A percentile compares a stretch with the other conserved stretches of the same genome.
Conservation (phyloP, 1,140 invertebrate species). For the Anthonomus grandis region DNA sequence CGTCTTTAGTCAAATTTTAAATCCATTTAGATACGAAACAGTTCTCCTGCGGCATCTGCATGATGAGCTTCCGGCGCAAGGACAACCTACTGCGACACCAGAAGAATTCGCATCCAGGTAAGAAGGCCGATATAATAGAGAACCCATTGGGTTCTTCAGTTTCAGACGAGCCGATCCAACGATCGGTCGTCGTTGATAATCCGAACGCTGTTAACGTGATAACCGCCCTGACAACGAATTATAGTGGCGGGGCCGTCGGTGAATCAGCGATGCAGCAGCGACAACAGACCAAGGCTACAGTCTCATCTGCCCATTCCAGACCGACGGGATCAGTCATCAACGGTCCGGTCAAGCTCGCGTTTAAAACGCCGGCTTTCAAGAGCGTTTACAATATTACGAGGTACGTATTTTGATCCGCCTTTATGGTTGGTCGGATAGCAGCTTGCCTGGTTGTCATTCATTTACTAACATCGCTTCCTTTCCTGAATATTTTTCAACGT, state of each 20-base stretch:
- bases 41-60: slow-evolving; percentile 59
- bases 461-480: too few species aligned
- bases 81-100: slow-evolving; percentile 64
- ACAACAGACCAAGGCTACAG: too few species aligned
- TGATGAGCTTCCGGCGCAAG: slow-evolving; percentile 57
- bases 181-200: slow-evolving; percentile 36
- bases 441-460: too few species aligned
- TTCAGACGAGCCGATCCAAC: slow-evolving; percentile 16
- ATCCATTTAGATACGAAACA: slow-evolving; percentile 56
- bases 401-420: too few species aligned
- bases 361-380: slow-evolving; percentile 46
- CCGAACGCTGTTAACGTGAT: slow-evolving; percentile 47
- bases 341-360: slow-evolving; percentile 46
- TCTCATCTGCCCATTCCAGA: slow-evolving; percentile 33
- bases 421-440: too few species aligned
- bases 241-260: slow-evolving; percentile 15
- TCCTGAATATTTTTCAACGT: too few species aligned
- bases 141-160: slow-evolving; percentile 13
- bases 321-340: slow-evolving; percentile 38
- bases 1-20: too few species aligned
- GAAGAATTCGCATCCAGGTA: slow-evolving; percentile 59
- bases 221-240: slow-evolving; percentile 36
- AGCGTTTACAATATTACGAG: slow-evolving; percentile 45
- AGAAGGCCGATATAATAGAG: slow-evolving; percentile 35
- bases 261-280: slow-evolving; percentile 12